A percentile compares a stretch with the other conserved stretches of the same genome.
phyloP scores from a whole-genome alignment of 2,888 invertebrate species.

The Chloroclystis v-ata region DNA sequence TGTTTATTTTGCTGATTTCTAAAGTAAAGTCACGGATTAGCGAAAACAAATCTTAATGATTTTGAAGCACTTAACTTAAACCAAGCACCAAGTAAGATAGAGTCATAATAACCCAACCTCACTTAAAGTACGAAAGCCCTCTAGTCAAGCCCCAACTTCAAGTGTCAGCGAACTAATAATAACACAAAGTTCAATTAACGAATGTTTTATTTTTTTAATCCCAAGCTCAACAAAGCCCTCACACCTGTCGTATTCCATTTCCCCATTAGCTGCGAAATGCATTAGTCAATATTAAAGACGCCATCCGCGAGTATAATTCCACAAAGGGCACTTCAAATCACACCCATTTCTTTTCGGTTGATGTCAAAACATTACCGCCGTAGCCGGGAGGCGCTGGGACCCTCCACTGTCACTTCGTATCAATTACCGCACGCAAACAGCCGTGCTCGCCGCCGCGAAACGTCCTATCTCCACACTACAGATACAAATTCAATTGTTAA shows the following conservation, averaged over 20 bases:
- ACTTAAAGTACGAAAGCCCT: background rate
- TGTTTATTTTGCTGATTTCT: too few species aligned
- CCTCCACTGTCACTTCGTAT: slow-evolving; percentile 76
- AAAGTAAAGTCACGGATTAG: too few species aligned
- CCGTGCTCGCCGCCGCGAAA: slow-evolving; percentile 51
- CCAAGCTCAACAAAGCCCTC: slow-evolving; percentile 49
- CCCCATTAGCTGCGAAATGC: slow-evolving; percentile 73
- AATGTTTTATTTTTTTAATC: slow-evolving; percentile 39
- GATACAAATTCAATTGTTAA: slow-evolving; percentile 76
- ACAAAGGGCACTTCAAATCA: slow-evolving; percentile 78
- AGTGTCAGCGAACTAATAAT: background rate
- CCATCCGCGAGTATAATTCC: slow-evolving; percentile 75
- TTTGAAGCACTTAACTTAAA: too few species aligned
- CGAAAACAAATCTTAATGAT: too few species aligned
- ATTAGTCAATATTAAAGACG: slow-evolving; percentile 78
- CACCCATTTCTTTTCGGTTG: slow-evolving; percentile 73
- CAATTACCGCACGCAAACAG: slow-evolving; percentile 78
- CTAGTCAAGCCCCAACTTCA: background rate
- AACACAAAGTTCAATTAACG: slow-evolving; percentile 19
- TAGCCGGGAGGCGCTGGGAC: slow-evolving; percentile 64
- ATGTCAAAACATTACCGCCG: slow-evolving; percentile 75
- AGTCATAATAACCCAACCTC: too few species aligned
- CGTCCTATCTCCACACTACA: slow-evolving; percentile 61
- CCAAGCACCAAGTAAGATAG: too few species aligned
- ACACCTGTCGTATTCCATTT: slow-evolving; percentile 70